These are phyloP conservation scores for Zophobas atratus DNA, from an alignment of 1,140 invertebrate genomes.

Conservation along the genomic window DNA sequence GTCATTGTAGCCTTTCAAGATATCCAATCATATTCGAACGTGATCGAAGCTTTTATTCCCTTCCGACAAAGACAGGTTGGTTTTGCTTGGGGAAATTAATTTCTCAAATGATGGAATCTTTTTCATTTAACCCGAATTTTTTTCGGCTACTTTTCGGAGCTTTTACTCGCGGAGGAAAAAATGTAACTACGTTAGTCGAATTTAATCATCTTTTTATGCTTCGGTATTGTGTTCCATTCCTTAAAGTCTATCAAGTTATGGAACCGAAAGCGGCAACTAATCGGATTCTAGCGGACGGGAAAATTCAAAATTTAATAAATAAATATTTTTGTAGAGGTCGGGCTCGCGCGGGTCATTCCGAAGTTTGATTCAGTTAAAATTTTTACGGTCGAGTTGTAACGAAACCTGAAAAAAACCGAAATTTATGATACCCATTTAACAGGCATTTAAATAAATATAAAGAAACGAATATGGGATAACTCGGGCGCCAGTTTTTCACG, in stretches of 20 bases:
- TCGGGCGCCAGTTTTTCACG: no score
- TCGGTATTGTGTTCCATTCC: slow-evolving; percentile 30
- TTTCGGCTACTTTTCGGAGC: slow-evolving; percentile 4
- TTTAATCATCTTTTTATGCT: slow-evolving; percentile 32
- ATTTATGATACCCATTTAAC: no score
- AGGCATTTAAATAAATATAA: no score
- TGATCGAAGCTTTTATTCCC: not conserved
- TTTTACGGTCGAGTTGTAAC: not conserved
- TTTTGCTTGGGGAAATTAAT: not conserved
- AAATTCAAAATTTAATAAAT: slow-evolving; percentile 5
- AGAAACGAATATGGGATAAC: no score
- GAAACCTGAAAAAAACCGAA: no score
- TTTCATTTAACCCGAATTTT: not conserved
- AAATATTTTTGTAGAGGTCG: not conserved
- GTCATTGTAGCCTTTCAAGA: slow-evolving; percentile 22
- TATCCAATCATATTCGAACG: slow-evolving; percentile 19
- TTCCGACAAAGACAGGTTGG: not conserved
- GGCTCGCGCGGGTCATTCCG: not conserved
- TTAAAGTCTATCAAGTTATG: slow-evolving; percentile 22
- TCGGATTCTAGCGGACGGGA: slow-evolving; percentile 11
- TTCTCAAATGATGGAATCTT: not conserved
- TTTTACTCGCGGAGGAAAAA: slow-evolving; percentile 21
- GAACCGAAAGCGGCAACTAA: slow-evolving; percentile 24
- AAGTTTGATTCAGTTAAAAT: not conserved
- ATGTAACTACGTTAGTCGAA: slow-evolving; percentile 30